These are phyloP conservation scores for Nothocercus nigrocapillus DNA, from an alignment of 2,113 vertebrate species.

Conservation along the genomic window DNA sequence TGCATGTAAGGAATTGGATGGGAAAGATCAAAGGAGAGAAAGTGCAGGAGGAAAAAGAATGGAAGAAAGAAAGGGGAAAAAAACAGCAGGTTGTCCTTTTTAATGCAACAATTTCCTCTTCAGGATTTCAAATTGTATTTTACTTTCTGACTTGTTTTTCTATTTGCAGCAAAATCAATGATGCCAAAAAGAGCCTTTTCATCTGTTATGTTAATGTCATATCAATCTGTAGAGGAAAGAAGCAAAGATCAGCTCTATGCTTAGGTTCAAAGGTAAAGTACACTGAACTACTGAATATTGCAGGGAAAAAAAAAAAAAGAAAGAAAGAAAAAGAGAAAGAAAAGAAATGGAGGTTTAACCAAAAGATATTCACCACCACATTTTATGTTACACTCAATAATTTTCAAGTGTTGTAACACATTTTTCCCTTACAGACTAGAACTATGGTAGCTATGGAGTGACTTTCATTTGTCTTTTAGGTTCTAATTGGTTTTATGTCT, in stretches of 20 bases:
- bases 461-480: slow-evolving; percentile 16
- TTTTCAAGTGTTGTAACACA: slow-evolving; percentile 26
- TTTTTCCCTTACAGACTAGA: not conserved
- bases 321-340: not conserved
- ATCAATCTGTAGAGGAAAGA: slow-evolving; percentile 38
- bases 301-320: not conserved
- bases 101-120: slow-evolving; percentile 26
- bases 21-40: slow-evolving; percentile 3
- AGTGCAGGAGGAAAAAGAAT: not conserved
- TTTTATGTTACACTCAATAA: not conserved
- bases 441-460: not conserved
- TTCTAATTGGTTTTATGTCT: slow-evolving; percentile 55
- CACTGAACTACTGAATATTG: not conserved
- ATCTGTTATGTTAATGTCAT: slow-evolving; percentile 25
- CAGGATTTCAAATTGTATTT: slow-evolving; percentile 18
- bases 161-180: slow-evolving; percentile 50
- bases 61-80: not conserved
- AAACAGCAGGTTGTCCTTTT: not conserved
- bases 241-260: slow-evolving; percentile 26
- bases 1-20: not conserved
- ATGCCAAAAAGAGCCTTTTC: slow-evolving; percentile 32
- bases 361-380: not conserved
- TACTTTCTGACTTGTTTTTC: slow-evolving; percentile 57
- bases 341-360: not conserved
- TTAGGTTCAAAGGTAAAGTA: slow-evolving; percentile 37